Evolutionary conservation across 2,113 vertebrate genomes (phyloP).

Genomic region (Corvus moneduloides): DNA sequence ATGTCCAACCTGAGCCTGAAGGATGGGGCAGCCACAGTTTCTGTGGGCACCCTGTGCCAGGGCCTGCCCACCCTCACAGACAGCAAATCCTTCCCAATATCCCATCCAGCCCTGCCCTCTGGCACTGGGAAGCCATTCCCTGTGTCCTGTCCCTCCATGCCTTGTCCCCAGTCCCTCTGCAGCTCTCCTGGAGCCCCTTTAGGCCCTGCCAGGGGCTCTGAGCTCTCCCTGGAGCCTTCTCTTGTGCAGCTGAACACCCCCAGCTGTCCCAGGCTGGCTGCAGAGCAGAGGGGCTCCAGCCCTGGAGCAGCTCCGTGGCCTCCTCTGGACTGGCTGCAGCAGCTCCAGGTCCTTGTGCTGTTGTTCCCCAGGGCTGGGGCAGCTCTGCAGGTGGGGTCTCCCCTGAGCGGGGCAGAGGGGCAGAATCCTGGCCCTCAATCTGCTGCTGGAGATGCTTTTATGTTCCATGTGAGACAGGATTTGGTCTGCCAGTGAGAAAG

Average conservation of each 20-base stretch:
- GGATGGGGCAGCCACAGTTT: background rate
- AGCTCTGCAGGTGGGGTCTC: background rate
- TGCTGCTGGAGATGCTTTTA: background rate
- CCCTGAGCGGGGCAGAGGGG: background rate
- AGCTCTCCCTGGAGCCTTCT: no score
- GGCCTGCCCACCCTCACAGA: rapidly evolving
- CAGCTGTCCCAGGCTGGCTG: background rate
- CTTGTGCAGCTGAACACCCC: no score
- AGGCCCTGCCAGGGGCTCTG: no score
- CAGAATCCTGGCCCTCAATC: background rate
- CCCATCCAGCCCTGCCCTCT: background rate
- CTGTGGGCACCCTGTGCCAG: background rate
- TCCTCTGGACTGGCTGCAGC: background rate
- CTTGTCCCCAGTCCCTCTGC: background rate
- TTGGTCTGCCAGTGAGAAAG: background rate
- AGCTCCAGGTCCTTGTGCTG: background rate
- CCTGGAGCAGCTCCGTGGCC: background rate
- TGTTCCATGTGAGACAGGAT: rapidly evolving
- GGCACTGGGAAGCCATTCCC: background rate
- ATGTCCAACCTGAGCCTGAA: rapidly evolving
- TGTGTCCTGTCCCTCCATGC: background rate
- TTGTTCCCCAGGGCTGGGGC: background rate
- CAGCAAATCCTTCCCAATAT: rapidly evolving
- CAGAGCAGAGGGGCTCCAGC: background rate
- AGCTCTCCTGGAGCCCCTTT: background rate